Percentiles rank a stretch among this genome's conserved stretches.
Evolutionary conservation across 1,140 invertebrate species (phyloP).

Genomic region (Papilio dardanus): DNA sequence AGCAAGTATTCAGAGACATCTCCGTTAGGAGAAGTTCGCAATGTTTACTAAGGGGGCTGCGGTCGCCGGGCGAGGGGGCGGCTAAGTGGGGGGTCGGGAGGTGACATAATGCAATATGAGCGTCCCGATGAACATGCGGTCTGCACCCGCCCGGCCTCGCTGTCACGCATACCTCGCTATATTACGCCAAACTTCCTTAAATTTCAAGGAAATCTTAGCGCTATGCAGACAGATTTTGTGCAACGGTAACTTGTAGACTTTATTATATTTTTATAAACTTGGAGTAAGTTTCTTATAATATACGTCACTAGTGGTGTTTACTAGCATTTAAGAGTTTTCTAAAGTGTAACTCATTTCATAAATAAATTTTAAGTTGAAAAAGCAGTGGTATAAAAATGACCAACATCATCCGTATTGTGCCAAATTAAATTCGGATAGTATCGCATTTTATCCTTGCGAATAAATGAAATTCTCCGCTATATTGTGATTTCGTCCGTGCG

Average conservation of each 20-base stretch:
- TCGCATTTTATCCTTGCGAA: not conserved
- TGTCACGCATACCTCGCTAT: conserved; percentile 22
- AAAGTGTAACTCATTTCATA: too few species aligned
- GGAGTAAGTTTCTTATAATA: too few species aligned
- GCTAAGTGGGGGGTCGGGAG: not conserved
- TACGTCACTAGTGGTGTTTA: too few species aligned
- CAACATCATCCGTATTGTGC: not conserved
- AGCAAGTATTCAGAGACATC: conserved; percentile 31
- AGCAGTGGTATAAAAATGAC: not conserved
- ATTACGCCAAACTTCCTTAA: conserved; percentile 22
- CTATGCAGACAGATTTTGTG: conserved; percentile 15
- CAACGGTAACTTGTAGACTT: not conserved
- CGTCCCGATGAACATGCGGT: conserved; percentile 43
- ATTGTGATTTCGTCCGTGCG: conserved; percentile 12
- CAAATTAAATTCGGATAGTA: conserved; percentile 2
- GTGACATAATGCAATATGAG: conserved; percentile 48
- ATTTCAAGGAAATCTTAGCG: conserved; percentile 27
- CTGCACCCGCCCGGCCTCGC: conserved; percentile 3
- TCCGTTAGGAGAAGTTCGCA: conserved; percentile 25
- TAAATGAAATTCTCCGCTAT: conserved; percentile 10
- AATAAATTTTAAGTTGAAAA: too few species aligned
- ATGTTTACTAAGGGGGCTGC: conserved; percentile 32
- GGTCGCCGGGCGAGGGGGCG: conserved; percentile 13
- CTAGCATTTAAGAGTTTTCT: too few species aligned
- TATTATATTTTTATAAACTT: too few species aligned